A percentile compares a stretch with the other conserved stretches of the same genome.
Conservation (phyloP, 2,888 invertebrate species). For the Oithona nana region DNA sequence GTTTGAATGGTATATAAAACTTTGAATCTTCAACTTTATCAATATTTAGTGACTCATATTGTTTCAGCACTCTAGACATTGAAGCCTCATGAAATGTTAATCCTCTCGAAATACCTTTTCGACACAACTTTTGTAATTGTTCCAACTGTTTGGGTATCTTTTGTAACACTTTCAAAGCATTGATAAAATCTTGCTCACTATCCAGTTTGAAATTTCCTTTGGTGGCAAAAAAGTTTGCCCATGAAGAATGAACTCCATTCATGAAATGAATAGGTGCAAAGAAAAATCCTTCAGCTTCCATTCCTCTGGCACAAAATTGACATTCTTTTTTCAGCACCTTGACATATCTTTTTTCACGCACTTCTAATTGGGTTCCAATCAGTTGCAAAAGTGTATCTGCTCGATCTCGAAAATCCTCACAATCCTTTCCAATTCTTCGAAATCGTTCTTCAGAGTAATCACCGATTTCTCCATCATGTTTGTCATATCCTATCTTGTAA, state of each 20-base stretch:
- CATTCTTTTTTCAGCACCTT: too few species aligned
- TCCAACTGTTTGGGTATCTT: not conserved
- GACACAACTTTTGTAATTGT: not conserved
- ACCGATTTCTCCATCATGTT: too few species aligned
- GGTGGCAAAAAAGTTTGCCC: not conserved
- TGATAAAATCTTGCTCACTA: not conserved
- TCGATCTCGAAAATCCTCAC: too few species aligned
- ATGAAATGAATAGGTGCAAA: not conserved
- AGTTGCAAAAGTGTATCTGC: not conserved
- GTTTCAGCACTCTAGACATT: not conserved
- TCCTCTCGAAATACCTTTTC: not conserved
- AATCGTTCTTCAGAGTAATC: too few species aligned
- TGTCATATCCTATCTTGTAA: too few species aligned
- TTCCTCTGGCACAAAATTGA: too few species aligned
- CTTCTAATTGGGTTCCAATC: not conserved
- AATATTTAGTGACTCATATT: not conserved
- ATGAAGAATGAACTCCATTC: not conserved
- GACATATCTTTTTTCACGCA: not conserved
- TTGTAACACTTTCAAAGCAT: not conserved
- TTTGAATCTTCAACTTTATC: not conserved
- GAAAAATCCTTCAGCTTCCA: not conserved
- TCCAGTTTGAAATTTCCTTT: not conserved
- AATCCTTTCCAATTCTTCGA: too few species aligned
- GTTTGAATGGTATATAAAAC: not conserved
- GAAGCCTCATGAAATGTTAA: not conserved